Evolutionary conservation across 1,140 invertebrate genomes (phyloP).

Genomic region (Bombus ignitus): DNA sequence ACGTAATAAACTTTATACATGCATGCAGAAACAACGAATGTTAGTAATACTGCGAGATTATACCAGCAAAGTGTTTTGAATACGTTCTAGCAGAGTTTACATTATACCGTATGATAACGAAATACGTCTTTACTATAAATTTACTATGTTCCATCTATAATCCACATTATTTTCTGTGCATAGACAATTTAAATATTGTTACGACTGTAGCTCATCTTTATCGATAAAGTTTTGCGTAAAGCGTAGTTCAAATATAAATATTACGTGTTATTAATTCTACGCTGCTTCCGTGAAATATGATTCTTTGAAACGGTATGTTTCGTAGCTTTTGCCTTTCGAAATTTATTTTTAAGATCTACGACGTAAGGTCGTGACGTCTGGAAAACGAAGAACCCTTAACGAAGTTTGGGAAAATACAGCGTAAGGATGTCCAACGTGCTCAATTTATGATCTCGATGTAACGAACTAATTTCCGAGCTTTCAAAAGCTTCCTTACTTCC

Average conservation of each 20-base stretch:
- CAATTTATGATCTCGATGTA: not conserved
- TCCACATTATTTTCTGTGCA: not conserved
- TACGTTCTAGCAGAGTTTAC: not conserved
- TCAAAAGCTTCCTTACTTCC: not conserved
- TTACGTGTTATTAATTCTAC: not conserved
- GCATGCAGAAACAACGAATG: not conserved
- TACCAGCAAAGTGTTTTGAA: not conserved
- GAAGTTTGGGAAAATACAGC: not conserved
- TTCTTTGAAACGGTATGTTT: no score
- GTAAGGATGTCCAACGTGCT: not conserved
- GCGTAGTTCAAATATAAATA: not conserved
- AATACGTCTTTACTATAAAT: not conserved
- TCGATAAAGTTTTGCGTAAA: not conserved
- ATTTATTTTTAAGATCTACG: not conserved
- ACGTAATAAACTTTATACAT: not conserved
- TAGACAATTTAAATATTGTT: not conserved
- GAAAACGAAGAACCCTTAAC: not conserved
- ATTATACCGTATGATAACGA: not conserved
- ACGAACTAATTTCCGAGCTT: slow-evolving; percentile 6
- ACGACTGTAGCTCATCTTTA: no score
- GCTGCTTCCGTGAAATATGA: not conserved
- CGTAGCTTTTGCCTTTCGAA: not conserved
- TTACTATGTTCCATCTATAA: no score
- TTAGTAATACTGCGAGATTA: not conserved
- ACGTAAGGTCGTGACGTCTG: not conserved